Evolutionary conservation across 2,888 invertebrate species (phyloP), one percentile per base, ranked within the genome.

Genomic region (Agriopis leucophaearia): DNA sequence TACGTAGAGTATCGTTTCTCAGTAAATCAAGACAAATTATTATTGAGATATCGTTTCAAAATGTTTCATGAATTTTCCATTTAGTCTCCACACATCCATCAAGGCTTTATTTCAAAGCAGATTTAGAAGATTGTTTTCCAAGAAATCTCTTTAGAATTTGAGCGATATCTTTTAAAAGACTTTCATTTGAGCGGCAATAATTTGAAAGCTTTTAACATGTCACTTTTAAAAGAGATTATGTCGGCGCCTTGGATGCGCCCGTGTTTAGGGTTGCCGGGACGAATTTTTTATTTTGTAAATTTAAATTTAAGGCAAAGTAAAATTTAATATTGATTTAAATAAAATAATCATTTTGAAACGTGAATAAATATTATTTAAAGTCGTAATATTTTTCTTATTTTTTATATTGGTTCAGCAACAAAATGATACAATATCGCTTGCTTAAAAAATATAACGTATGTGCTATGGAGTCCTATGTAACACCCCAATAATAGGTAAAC

Each of bases 201-300:
- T 61, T 66, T 52, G 51, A 70, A 68, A 64, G 70, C 61, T 65
- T 65, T 64, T 54, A 59, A 42, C 38, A 58, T 57, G 65, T 63
- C 65, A 68, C 63, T 57, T 52, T 50, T 47, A 36, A 48, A 47
- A 54, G 52, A 61, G 60, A 67, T 70, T 60, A 70, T 35, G 60
- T 64, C 70, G 27, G 54, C 45, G 13, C n/a, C 16, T 16, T 45
- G 44, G 35, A 45, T 44, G 54, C 48, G 48, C 8, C 9, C 13
- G n/a, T 6, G 51, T 35, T 51, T 8, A n/a, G 51, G 51, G 51
- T 35, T 35, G 51, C 35, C 35, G n/a, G n/a, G 18, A 47, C 4
- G 16, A 10, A 0, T 48, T 47, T 47, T 18, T 27, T 10, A 0
- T 7, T 38, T 38, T 38, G 2, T 2, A 27, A 27, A 3, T 27